Conservation (phyloP, 2,113 vertebrate species). For the Corythaeola cristata region DNA sequence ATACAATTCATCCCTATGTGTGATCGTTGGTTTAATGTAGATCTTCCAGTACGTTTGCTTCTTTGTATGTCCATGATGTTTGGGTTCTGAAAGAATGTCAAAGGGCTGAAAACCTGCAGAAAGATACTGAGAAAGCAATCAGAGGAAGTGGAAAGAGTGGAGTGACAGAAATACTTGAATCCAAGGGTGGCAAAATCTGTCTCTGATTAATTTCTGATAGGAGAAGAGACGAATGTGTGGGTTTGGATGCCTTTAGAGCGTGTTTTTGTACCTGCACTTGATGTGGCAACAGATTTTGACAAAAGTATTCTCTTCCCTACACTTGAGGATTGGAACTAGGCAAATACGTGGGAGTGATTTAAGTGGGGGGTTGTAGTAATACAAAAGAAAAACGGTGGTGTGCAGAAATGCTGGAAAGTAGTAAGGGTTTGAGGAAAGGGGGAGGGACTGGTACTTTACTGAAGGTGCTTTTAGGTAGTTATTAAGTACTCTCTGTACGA, state of each 20-base stretch:
- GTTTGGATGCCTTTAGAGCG: background rate
- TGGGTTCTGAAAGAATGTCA: background rate
- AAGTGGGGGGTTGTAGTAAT: background rate
- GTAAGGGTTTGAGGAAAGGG: background rate
- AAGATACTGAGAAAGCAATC: background rate
- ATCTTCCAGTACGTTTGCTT: background rate
- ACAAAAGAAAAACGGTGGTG: background rate
- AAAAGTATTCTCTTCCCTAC: background rate
- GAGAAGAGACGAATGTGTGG: background rate
- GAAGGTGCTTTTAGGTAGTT: background rate
- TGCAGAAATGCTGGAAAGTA: background rate
- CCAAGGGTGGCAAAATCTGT: background rate
- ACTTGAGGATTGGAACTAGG: background rate
- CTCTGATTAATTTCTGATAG: background rate
- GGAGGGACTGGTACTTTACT: background rate
- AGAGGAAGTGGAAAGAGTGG: background rate
- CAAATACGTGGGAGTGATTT: background rate
- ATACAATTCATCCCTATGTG: background rate
- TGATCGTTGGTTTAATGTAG: background rate
- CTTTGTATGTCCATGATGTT: background rate
- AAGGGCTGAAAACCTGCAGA: background rate
- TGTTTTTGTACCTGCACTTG: background rate
- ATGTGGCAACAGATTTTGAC: background rate
- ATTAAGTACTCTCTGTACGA: background rate
- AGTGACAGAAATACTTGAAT: background rate